Evolutionary conservation across 2,888 invertebrate genomes (phyloP).

Genomic region (Formica aserva): DNA sequence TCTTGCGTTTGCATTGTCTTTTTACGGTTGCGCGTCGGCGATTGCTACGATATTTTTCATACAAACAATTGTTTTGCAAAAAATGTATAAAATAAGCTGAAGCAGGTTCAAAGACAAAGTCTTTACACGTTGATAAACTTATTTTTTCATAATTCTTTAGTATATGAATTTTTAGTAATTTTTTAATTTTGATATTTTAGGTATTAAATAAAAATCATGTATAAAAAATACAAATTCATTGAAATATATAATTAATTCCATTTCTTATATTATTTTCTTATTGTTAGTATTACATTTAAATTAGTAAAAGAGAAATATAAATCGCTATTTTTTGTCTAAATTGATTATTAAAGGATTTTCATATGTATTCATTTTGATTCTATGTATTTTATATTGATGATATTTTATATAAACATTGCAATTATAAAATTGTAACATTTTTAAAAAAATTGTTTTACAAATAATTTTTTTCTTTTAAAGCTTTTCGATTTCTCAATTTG

Average conservation of each 20-base stretch:
- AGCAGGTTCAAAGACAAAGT: neutral
- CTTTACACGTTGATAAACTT: neutral
- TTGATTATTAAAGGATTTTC: neutral
- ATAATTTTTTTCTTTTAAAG: neutral
- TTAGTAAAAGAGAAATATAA: neutral
- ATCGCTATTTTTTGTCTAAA: too few species aligned
- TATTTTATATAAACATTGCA: neutral
- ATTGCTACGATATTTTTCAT: constrained; percentile 5
- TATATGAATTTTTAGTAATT: neutral
- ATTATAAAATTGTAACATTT: neutral
- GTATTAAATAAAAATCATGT: neutral
- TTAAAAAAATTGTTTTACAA: neutral
- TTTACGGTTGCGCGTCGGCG: neutral
- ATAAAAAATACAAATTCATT: neutral
- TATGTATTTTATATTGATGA: neutral
- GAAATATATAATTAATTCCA: neutral
- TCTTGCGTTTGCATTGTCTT: neutral
- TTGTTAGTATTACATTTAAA: neutral
- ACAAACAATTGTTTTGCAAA: constrained; percentile 23
- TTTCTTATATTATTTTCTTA: neutral
- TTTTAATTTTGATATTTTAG: neutral
- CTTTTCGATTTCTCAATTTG: neutral
- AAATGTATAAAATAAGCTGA: neutral
- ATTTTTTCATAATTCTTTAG: neutral
- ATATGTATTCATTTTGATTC: neutral